These are phyloP conservation scores for Lucifuga dentata DNA, from an alignment of 2,113 vertebrate species.

Conservation along the genomic window DNA sequence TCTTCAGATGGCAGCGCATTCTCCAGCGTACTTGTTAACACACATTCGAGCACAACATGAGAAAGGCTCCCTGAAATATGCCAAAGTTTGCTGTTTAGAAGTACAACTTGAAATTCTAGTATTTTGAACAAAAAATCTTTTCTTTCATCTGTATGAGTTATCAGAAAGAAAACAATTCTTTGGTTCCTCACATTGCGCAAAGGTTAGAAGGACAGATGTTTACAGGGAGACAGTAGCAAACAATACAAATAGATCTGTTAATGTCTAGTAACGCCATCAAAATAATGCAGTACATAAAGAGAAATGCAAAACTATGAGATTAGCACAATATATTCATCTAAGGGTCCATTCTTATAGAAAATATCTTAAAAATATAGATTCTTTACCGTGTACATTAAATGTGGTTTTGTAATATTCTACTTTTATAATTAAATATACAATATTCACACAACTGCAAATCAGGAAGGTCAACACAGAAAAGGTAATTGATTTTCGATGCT, in stretches of 20 bases:
- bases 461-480: slow-evolving; percentile 42
- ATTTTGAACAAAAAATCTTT: slow-evolving; percentile 33
- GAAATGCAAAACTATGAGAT: slow-evolving; percentile 73
- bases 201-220: slow-evolving; percentile 57
- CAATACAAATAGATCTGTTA: slow-evolving; percentile 57
- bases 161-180: slow-evolving; percentile 70
- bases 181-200: slow-evolving; percentile 79
- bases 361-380: slow-evolving; percentile 85
- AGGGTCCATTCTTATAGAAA: slow-evolving; percentile 76
- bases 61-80: slow-evolving; percentile 57
- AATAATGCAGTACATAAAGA: slow-evolving; percentile 58
- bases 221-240: slow-evolving; percentile 67
- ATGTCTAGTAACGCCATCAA: slow-evolving; percentile 55
- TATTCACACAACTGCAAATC: slow-evolving; percentile 58
- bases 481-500: slow-evolving; percentile 42
- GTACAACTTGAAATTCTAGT: slow-evolving; percentile 25
- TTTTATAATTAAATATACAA: slow-evolving; percentile 48
- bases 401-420: slow-evolving; percentile 55
- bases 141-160: slow-evolving; percentile 27
- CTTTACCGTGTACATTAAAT: slow-evolving; percentile 59
- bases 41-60: slow-evolving; percentile 9
- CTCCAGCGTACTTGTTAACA: slow-evolving; percentile 25
- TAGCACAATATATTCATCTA: slow-evolving; percentile 68
- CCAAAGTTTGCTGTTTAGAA: slow-evolving; percentile 37
- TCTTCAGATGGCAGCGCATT: slow-evolving; percentile 10